These are phyloP conservation scores for Porites lobata DNA, from an alignment of 92 coral and sea anemone genomes.

Conservation along the genomic window DNA sequence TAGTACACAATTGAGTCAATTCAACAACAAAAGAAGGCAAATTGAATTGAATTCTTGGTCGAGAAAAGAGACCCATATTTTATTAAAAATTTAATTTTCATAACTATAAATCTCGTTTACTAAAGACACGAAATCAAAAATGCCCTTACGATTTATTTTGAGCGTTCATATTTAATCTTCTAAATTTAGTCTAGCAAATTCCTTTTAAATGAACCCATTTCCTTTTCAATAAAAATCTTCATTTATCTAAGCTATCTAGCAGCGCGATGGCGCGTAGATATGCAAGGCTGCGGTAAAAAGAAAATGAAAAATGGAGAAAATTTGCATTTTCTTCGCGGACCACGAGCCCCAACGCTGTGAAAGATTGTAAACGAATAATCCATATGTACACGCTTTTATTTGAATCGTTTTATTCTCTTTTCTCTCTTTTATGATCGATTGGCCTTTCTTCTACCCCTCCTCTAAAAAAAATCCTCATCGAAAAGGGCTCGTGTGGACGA, in stretches of 20 bases:
- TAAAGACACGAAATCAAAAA: not conserved
- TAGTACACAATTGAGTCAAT: not conserved
- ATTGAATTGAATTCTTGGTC: slow-evolving; percentile 3
- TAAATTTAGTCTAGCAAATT: not conserved
- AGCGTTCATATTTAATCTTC: not conserved
- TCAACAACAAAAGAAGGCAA: slow-evolving; percentile 6
- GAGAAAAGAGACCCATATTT: not conserved
- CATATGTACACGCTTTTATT: too few relatives aligned
- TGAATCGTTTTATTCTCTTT: too few relatives aligned
- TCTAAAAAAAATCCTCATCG: too few relatives aligned
- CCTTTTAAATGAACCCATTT: not conserved
- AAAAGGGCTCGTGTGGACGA: too few relatives aligned
- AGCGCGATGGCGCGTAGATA: not conserved
- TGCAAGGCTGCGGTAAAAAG: not conserved
- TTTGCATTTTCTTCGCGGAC: not conserved
- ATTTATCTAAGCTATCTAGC: not conserved
- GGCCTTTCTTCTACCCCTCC: too few relatives aligned
- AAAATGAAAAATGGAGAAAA: not conserved
- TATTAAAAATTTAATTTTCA: not conserved
- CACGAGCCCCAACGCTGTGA: too few relatives aligned
- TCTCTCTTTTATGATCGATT: too few relatives aligned
- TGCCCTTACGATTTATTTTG: not conserved
- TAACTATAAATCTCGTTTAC: not conserved
- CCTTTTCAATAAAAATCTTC: not conserved
- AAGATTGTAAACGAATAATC: too few relatives aligned